A percentile compares a stretch with the other conserved stretches of the same genome.
Conservation (phyloP, 2,113 vertebrate species). For the Chloebia gouldiae region DNA sequence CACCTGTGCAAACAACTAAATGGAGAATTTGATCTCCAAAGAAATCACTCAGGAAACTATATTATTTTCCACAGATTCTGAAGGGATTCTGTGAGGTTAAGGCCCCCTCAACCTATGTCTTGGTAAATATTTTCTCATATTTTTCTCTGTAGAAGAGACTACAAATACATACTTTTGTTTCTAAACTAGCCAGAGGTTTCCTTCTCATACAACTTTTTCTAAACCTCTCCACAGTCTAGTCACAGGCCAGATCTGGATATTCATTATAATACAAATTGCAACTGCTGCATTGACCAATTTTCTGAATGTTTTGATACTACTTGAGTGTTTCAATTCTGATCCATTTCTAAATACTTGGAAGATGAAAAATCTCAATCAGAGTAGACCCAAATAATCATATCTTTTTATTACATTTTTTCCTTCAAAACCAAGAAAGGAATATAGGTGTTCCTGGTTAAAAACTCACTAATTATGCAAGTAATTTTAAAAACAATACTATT, state of each 20-base stretch:
- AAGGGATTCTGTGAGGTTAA: neutral
- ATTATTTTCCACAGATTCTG: neutral
- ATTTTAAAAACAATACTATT: neutral
- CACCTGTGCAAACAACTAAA: slow-evolving; percentile 20
- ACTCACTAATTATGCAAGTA: neutral
- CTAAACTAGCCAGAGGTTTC: neutral
- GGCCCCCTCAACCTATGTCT: neutral
- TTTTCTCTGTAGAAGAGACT: neutral
- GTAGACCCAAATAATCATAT: neutral
- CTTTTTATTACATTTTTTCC: neutral
- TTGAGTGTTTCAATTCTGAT: neutral
- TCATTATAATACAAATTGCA: neutral
- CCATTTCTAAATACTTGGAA: neutral
- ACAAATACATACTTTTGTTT: neutral
- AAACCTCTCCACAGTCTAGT: neutral
- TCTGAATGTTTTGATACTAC: neutral
- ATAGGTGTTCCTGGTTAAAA: neutral
- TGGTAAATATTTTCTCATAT: neutral
- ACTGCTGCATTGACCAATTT: neutral
- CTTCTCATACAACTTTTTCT: neutral
- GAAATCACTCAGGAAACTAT: neutral
- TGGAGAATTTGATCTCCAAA: neutral
- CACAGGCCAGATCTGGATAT: neutral
- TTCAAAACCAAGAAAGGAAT: neutral
- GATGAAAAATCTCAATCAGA: neutral